Evolutionary conservation across 2,113 vertebrate species (phyloP).

Genomic region (Notiomystis cincta): DNA sequence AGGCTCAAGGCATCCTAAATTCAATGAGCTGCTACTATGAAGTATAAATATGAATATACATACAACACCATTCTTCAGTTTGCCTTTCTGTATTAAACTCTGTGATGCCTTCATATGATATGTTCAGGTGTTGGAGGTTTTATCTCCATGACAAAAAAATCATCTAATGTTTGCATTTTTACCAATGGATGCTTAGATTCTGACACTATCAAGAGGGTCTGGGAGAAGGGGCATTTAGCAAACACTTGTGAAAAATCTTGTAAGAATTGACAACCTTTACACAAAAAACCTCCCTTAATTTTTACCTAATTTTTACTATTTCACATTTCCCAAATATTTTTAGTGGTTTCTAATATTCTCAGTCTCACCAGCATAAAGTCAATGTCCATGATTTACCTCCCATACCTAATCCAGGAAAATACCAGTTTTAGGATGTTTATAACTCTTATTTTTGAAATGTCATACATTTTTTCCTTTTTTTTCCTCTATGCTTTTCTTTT

Average conservation of each 20-base stretch:
- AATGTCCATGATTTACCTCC: accelerated
- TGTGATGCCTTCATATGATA: background rate
- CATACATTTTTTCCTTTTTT: background rate
- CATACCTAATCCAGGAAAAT: background rate
- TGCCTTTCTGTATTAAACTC: background rate
- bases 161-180: background rate
- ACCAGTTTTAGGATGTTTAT: background rate
- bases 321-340: background rate
- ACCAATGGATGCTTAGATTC: background rate
- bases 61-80: background rate
- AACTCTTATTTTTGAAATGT: background rate
- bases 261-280: background rate
- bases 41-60: background rate
- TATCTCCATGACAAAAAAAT: background rate
- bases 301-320: background rate
- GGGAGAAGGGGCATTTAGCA: background rate
- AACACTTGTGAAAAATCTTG: background rate
- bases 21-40: background rate
- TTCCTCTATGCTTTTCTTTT: accelerated
- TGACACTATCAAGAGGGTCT: background rate
- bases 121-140: background rate
- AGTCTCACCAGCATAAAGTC: background rate
- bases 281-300: background rate
- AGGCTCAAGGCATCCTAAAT: background rate
- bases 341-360: background rate